Percentiles rank a stretch among this genome's conserved stretches.
Evolutionary conservation across 2,797 vertebrate species (phyloP).

Genomic region (Eleutherodactylus coqui): DNA sequence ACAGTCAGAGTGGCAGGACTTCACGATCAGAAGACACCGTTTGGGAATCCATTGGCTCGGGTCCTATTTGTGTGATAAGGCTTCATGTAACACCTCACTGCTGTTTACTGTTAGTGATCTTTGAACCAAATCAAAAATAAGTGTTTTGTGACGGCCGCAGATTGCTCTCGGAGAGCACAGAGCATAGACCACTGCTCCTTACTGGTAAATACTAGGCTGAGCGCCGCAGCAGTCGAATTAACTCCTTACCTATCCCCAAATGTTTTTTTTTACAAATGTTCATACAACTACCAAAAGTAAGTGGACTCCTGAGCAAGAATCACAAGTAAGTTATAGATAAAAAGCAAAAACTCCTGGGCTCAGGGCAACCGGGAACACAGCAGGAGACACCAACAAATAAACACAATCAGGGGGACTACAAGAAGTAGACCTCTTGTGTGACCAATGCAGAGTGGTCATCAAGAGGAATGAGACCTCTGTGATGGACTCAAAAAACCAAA

Average conservation of each 20-base stretch:
- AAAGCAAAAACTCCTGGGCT: too few species aligned
- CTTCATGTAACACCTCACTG: slow-evolving; percentile 49
- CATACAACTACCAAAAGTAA: too few species aligned
- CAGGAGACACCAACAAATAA: too few species aligned
- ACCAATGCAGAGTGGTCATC: too few species aligned
- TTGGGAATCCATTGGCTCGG: slow-evolving; percentile 37
- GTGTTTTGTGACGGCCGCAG: slow-evolving; percentile 47
- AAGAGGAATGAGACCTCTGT: too few species aligned
- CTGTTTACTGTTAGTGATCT: slow-evolving; percentile 56
- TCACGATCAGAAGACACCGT: slow-evolving; percentile 7
- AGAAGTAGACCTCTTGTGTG: too few species aligned
- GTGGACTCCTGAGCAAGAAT: too few species aligned
- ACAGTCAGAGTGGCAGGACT: slow-evolving; percentile 32
- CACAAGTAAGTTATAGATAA: too few species aligned
- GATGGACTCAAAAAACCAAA: too few species aligned
- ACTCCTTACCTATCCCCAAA: neutral
- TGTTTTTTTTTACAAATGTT: neutral
- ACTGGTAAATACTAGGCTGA: slow-evolving; percentile 5
- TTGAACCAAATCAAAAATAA: slow-evolving; percentile 52
- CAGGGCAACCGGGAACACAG: too few species aligned
- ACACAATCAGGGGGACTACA: too few species aligned
- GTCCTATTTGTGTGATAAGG: slow-evolving; percentile 44
- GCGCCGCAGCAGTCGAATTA: neutral
- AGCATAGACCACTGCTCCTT: slow-evolving; percentile 37
- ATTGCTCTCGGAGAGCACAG: slow-evolving; percentile 42